These are phyloP conservation scores for Daktulosphaira vitifoliae DNA, from an alignment of 1,140 invertebrate species.

Conservation along the genomic window DNA sequence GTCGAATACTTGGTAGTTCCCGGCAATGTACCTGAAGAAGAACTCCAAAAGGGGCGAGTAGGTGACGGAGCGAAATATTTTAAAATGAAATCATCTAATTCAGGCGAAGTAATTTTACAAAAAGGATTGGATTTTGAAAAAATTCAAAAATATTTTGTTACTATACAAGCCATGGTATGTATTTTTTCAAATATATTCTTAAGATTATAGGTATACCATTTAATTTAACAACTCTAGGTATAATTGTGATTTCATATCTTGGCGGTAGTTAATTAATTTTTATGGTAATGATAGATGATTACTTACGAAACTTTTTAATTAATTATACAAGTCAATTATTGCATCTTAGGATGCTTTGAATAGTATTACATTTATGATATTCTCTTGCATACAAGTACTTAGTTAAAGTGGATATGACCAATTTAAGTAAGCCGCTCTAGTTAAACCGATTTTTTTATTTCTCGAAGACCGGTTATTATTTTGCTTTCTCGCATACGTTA, in stretches of 20 bases:
- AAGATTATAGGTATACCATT: no score
- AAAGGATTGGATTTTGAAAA: constrained; percentile 80
- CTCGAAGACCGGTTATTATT: constrained; percentile 13
- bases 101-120: constrained; percentile 81
- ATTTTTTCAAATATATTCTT: no score
- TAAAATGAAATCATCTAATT: constrained; percentile 76
- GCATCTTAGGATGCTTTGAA: no score
- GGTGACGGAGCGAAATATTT: constrained; percentile 75
- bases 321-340: no score
- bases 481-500: neutral
- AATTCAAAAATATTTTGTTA: constrained; percentile 79
- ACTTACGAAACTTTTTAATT: no score
- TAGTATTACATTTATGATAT: no score
- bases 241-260: no score
- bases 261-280: no score
- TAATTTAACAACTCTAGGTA: no score
- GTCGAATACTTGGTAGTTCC: constrained; percentile 68
- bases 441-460: constrained; percentile 7
- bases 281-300: neutral
- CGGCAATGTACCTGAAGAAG: constrained; percentile 48
- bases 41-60: constrained; percentile 47
- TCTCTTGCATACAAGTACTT: neutral
- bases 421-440: constrained; percentile 28
- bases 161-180: constrained; percentile 81
- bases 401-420: constrained; percentile 25